These are phyloP conservation scores for Apus apus DNA, from an alignment of 2,113 vertebrate species.

Conservation along the genomic window DNA sequence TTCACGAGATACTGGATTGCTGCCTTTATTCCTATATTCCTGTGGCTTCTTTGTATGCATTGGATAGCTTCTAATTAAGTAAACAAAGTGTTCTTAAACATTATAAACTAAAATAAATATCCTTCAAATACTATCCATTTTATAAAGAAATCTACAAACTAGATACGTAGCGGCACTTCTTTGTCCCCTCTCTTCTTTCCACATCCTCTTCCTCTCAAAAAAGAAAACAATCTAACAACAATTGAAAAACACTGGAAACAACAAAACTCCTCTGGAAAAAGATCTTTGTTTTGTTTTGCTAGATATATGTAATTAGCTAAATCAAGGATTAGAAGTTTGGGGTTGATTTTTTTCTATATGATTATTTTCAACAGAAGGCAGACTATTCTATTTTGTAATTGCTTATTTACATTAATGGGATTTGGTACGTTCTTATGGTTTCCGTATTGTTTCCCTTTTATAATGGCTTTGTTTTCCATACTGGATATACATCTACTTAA, in stretches of 20 bases:
- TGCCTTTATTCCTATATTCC: background rate
- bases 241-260: background rate
- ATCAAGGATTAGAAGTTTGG: rapidly evolving
- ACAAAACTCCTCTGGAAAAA: background rate
- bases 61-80: background rate
- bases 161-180: background rate
- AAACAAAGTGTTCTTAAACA: background rate
- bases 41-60: background rate
- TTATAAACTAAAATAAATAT: background rate
- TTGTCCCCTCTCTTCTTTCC: background rate
- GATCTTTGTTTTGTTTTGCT: background rate
- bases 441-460: background rate
- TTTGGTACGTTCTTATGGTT: background rate
- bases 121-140: background rate
- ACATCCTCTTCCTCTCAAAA: background rate
- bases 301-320: background rate
- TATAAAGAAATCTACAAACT: background rate
- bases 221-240: background rate
- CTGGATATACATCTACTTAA: background rate
- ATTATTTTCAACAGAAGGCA: background rate
- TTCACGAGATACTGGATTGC: background rate
- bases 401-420: background rate
- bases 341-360: background rate
- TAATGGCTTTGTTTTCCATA: background rate
- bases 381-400: background rate